phyloP scores from a whole-genome alignment of 2,113 vertebrate species.

The Tachycineta bicolor region DNA sequence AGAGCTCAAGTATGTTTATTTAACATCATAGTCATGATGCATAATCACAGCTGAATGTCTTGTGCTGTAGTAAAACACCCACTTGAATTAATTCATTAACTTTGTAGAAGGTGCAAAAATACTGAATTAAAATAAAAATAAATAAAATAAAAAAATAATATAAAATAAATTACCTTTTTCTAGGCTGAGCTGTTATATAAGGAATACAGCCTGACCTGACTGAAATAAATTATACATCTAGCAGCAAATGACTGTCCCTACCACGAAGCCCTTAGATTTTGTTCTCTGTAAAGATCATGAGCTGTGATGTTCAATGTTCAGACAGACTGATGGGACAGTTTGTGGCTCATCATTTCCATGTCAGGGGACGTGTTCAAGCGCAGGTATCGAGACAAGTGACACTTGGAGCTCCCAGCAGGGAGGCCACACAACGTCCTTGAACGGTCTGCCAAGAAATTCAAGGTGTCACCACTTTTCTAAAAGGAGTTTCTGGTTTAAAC shows the following conservation, averaged over 20 bases:
- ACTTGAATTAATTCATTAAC: background rate
- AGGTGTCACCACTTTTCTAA: background rate
- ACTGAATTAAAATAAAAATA: background rate
- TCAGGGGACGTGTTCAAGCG: fast-evolving
- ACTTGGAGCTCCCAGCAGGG: background rate
- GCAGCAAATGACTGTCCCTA: background rate
- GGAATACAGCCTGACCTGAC: background rate
- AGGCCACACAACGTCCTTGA: background rate
- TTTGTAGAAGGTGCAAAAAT: background rate
- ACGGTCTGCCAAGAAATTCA: background rate
- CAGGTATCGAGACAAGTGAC: background rate
- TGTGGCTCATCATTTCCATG: background rate
- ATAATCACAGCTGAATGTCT: background rate
- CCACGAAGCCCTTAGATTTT: background rate
- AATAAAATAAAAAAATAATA: no score
- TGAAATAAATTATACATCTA: background rate
- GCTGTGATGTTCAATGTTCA: background rate
- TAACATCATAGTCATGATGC: background rate
- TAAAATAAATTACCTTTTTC: background rate
- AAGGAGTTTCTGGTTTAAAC: background rate
- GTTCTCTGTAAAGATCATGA: background rate
- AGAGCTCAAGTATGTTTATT: background rate
- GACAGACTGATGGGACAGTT: background rate
- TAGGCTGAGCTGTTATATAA: background rate
- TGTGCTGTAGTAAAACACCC: background rate